Evolutionary conservation across 1,140 invertebrate genomes (phyloP).

Genomic region (Drosophila pallidifrons): DNA sequence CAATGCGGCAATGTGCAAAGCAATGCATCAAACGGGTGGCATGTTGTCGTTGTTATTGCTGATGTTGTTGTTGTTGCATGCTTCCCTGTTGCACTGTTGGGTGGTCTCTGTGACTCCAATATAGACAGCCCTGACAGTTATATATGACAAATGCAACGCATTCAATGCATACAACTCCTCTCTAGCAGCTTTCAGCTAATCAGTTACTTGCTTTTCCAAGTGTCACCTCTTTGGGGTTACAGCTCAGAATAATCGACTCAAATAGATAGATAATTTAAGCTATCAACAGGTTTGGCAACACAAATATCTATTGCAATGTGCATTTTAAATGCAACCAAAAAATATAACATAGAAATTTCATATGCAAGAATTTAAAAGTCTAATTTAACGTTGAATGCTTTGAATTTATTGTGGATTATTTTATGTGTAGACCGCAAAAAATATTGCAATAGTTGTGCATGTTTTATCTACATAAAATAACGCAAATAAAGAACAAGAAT

Average conservation of each 20-base stretch:
- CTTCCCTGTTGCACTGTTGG: constrained; percentile 15
- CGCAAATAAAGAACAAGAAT: no score
- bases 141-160: constrained; percentile 42
- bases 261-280: not conserved
- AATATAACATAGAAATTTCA: not conserved
- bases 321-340: not conserved
- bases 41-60: constrained; percentile 3
- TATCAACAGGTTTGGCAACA: not conserved
- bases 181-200: constrained; percentile 18
- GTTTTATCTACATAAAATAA: no score
- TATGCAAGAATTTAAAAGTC: not conserved
- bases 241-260: not conserved
- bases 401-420: not conserved
- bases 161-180: constrained; percentile 19
- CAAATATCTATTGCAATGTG: not conserved
- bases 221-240: not conserved
- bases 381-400: not conserved
- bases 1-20: constrained; percentile 73
- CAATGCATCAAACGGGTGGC: constrained; percentile 75
- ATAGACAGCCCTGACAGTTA: constrained; percentile 63
- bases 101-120: constrained; percentile 47
- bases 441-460: no score
- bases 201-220: constrained; percentile 16
- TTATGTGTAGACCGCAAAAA: no score
- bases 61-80: constrained; percentile 12